Base-by-base conservation (phyloP, 1,140 invertebrate species). In the Panagrolaimus sp. region DNA sequence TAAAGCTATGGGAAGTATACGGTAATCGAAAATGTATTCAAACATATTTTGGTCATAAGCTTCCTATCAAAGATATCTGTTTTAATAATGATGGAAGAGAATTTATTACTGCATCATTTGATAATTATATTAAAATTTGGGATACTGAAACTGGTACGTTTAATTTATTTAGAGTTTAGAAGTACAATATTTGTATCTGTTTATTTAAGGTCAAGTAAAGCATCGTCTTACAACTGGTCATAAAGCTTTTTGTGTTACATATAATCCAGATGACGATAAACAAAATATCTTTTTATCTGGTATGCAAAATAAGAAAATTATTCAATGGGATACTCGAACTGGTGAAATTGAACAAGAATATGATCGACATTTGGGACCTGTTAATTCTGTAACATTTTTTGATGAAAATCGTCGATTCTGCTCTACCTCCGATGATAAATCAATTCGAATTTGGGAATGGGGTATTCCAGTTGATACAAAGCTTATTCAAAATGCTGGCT, bases 401-500 rank as follows among this genome's bases (percentile, higher is more conserved):
- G 96, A 99, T 86, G 93, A 97, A 78, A 97, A 98, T 85, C 86
- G 95, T 65, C 85, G 95, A 80, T 98, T 98, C 86, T 94, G 98
- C 0, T 93, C 93, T 13, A 98, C 96, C 0, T 98, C 95, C 0
- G 96, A 99, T 84, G 96, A 99, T 83, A 99, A 99, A 85, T 96
- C 92, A 84, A 86, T 99, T 71, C 86, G 96, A 64, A 95, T 99
- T 65, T 99, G 96, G 96, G 96, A 99, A 88, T 99, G 96, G 95
- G 94, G 98, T 84, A 96, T 98, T 83, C 96, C 96, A 0, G 96
- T 99, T 3, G 96, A 99, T 84, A 98, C 98, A 90, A 98, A 98
- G 84, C 97, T 98, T 82, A 98, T 99, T 78, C 95, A 96, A n/a
- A 96, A 99, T 86, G 95, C 96, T 2, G 90, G 91, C 1, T 96